Base-by-base conservation (phyloP, 1,140 invertebrate species). In the Drosophila sp. region DNA sequence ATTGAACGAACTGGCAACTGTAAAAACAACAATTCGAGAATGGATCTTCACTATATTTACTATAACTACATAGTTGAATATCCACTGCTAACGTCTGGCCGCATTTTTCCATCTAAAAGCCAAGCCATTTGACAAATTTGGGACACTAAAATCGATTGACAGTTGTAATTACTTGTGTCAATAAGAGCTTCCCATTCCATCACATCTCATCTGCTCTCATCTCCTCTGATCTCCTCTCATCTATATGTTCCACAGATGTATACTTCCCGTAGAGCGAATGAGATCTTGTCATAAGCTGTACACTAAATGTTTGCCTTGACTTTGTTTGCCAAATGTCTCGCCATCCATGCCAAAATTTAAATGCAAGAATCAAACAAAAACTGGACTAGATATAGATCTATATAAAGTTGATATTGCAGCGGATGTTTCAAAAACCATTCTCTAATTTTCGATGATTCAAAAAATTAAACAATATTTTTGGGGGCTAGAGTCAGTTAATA, bases 121-220 rank as follows among this genome's bases (percentile, higher is more conserved):
- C 66, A 60, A 63, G 57, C 35, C 32, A 70, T 72, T 79, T 87
- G 83, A 87, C 79, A 79, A 87, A 89, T 80, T 89, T 76, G 79
- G 83, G 84, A 83, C 83, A 87, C 83, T 87, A 87, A 87, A 87
- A 80, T 73, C 84, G 75, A 87, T 83, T 83, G 83, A 87, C 83
- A 87, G 72, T 71, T 76, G 83, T 82, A 86, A 87, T 86, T 86
- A 87, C 76, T 87, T 89, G 60, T 70, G 70, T 89, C 72, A 87
- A 87, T 70, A 87, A 23, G 47, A 29, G 41, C 10, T 25, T 50
- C 35, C 35, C 35, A 38, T 2, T 11, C 23, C 44, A 2, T 4
- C 4, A 30, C 30, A 30, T 4, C 30, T 3, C 4, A 11, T 3
- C 10, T 10, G 10, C 35, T 10, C 35, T 4, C 10, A 10, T 10